Base-by-base conservation (phyloP, 2,888 invertebrate species). In the Lysandra coridon region DNA sequence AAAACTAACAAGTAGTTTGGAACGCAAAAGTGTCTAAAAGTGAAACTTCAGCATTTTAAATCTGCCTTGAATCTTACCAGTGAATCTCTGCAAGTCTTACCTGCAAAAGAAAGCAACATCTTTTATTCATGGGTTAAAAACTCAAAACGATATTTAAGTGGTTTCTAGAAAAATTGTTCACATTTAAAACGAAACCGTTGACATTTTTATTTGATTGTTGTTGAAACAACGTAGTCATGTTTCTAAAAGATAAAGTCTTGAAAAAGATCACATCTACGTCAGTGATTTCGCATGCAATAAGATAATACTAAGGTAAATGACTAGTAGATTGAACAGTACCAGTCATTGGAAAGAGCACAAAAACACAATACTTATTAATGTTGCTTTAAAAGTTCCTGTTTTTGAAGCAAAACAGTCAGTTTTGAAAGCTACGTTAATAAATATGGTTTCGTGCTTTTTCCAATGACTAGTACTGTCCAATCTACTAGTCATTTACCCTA, bases 71-170 rank as follows among this genome's bases (percentile, higher is more conserved):
- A 78, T 69, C 78, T 78, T 69, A 78, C 78, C 76, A 57, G 49
- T 44, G 33, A 69, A 78, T 80, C 79, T 78, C 79, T 37, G 74
- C 79, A 78, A 69, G 78, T 4, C 89, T 87, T 90, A 90, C 90
- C 90, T 90, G 88, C 57, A 88, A 89, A 84, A 80, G 82, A 83
- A 79, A 83, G 81, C 84, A 80, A 81, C 83, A 83, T 57, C 33
- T 80, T 37, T 80, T 80, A 83, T 75, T 79, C 62, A 78, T 64
- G 23, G 49, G 44, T 78, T 37, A 64, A 62, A 62, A 78, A 64
- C 23, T 44, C 30, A 64, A 78, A 78, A 30, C 12, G n/a, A n/a
- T 78, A 37, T 44, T 77, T 37, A 77, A 77, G 49, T 78, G 33
- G 10, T 78, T 78, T n/a, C 60, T 57, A 33, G 37, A 57, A 78